A percentile compares a stretch with the other conserved stretches of the same genome.
Evolutionary conservation across 1,140 invertebrate species (phyloP).

Genomic region (Drosophila littoralis): DNA sequence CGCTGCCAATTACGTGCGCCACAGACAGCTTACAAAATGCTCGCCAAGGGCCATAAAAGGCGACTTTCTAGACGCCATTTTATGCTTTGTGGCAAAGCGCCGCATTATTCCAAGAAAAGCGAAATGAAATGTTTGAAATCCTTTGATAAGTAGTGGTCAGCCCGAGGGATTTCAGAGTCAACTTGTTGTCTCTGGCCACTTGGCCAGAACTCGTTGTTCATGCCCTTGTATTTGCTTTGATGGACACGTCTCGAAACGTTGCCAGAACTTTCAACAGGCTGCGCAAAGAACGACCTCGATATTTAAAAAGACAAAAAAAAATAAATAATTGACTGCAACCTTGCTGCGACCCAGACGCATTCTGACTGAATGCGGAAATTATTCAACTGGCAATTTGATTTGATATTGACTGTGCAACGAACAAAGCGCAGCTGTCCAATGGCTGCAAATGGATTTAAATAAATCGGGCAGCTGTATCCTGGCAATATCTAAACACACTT

Average conservation of each 20-base stretch:
- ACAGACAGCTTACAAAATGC: constrained; percentile 38
- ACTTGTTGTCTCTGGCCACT: constrained; percentile 27
- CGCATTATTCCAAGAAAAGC: constrained; percentile 17
- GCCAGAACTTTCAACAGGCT: not conserved
- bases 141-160: constrained; percentile 25
- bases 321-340: constrained; percentile 27
- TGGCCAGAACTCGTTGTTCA: not conserved
- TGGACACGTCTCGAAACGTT: not conserved
- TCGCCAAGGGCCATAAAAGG: constrained; percentile 42
- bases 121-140: constrained; percentile 28
- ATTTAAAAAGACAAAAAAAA: not conserved
- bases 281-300: not conserved
- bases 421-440: constrained; percentile 19
- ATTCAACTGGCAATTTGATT: constrained; percentile 18
- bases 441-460: constrained; percentile 14
- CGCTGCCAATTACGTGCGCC: constrained; percentile 43
- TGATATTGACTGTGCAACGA: not conserved
- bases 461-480: constrained; percentile 1
- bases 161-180: constrained; percentile 10
- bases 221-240: not conserved
- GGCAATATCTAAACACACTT: not conserved
- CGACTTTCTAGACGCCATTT: constrained; percentile 30
- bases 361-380: constrained; percentile 9
- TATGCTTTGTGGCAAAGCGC: constrained; percentile 15
- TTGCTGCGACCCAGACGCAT: not conserved